Percentiles rank a stretch among this genome's conserved stretches.
Evolutionary conservation across 2,797 vertebrate species (phyloP).

Genomic region (Macrochelys suwanniensis): DNA sequence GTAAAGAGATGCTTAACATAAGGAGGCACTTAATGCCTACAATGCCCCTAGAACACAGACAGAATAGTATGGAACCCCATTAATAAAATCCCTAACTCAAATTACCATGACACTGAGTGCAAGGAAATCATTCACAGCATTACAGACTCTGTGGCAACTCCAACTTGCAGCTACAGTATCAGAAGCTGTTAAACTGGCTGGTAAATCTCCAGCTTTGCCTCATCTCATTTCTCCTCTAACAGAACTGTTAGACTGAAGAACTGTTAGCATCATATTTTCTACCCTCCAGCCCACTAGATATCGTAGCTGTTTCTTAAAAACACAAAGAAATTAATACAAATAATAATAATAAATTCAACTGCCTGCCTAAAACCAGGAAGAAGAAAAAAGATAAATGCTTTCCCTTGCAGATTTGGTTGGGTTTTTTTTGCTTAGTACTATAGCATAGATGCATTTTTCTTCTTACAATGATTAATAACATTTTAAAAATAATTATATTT

Average conservation of each 20-base stretch:
- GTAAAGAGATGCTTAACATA: too few species aligned
- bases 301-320: conserved; percentile 27
- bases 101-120: conserved; percentile 13
- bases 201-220: neutral
- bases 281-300: neutral
- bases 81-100: neutral
- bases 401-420: neutral
- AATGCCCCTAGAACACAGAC: neutral
- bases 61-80: neutral
- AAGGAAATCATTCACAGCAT: neutral
- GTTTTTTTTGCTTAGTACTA: neutral
- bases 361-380: neutral
- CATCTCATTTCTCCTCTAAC: neutral
- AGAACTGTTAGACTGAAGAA: neutral
- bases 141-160: conserved; percentile 37
- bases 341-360: neutral
- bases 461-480: neutral
- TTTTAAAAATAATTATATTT: neutral
- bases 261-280: neutral
- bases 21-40: neutral
- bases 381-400: neutral
- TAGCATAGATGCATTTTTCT: neutral
- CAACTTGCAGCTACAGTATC: neutral
- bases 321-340: neutral
- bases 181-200: neutral